These are phyloP conservation scores for Paraescarpia echinospica DNA, from an alignment of 1,140 invertebrate genomes.

Conservation along the genomic window DNA sequence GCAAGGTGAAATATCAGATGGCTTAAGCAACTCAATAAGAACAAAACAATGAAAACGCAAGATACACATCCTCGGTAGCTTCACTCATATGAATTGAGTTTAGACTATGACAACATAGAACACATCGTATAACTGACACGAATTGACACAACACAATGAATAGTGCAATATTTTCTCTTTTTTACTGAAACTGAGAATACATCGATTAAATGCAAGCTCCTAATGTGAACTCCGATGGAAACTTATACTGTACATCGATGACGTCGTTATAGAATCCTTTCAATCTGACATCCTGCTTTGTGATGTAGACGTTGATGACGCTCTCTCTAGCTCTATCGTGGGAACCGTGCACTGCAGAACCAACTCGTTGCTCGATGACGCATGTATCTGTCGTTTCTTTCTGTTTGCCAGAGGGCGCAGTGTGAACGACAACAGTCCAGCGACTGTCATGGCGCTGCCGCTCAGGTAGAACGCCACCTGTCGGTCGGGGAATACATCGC, in stretches of 20 bases:
- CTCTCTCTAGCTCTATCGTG: not conserved
- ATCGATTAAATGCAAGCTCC: not conserved
- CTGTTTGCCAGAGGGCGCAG: not conserved
- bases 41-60: too few relatives aligned
- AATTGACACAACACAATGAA: not conserved
- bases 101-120: not conserved
- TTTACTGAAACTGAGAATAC: not conserved
- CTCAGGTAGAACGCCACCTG: slow-evolving; percentile 88
- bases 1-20: too few relatives aligned
- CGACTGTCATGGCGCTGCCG: slow-evolving; percentile 79
- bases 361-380: not conserved
- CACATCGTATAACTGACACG: not conserved
- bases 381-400: not conserved
- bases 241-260: not conserved
- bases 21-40: too few relatives aligned
- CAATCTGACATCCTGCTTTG: not conserved
- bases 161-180: not conserved
- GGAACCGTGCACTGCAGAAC: not conserved
- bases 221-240: not conserved
- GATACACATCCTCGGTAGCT: too few relatives aligned
- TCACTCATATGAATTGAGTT: not conserved
- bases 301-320: not conserved
- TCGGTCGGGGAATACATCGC: slow-evolving; percentile 81
- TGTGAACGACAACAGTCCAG: slow-evolving; percentile 60
- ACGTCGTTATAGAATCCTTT: not conserved